Conservation (phyloP, 2,113 vertebrate species). For the Microcebus ravelobensis region DNA sequence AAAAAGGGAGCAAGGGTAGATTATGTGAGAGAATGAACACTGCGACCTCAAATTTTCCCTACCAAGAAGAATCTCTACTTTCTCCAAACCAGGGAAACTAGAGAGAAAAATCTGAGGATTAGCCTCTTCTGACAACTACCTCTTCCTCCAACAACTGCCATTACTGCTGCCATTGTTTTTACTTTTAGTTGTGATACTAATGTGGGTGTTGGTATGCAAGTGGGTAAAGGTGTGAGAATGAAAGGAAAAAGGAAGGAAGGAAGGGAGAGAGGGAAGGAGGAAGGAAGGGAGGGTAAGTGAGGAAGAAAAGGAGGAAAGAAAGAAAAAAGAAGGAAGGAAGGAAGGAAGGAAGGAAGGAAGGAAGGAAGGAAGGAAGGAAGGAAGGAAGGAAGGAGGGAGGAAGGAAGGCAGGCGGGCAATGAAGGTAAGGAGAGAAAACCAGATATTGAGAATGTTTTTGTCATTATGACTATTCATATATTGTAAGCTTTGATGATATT, state of each 20-base stretch:
- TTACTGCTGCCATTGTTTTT: neutral
- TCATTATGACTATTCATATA: constrained; percentile 34
- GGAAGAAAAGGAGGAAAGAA: too few relatives aligned
- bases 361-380: too few relatives aligned
- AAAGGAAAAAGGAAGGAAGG: neutral
- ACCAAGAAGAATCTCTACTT: neutral
- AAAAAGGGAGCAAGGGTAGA: neutral
- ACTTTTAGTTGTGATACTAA: neutral
- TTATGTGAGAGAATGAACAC: neutral
- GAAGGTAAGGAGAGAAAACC: constrained; percentile 41
- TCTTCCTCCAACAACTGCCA: neutral
- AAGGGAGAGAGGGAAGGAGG: too few relatives aligned
- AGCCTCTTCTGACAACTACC: neutral
- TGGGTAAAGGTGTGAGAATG: neutral
- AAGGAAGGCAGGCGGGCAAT: too few relatives aligned
- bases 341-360: too few relatives aligned
- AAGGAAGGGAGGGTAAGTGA: too few relatives aligned
- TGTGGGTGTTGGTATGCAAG: neutral
- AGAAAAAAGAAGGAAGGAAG: too few relatives aligned
- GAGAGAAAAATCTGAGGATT: neutral
- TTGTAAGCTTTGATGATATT: constrained; percentile 34
- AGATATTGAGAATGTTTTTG: constrained; percentile 11
- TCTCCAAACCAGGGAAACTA: neutral
- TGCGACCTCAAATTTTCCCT: neutral
- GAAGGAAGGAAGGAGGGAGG: too few relatives aligned